Conservation (phyloP, 1,140 invertebrate genomes). For the Heliconius melpomene region DNA sequence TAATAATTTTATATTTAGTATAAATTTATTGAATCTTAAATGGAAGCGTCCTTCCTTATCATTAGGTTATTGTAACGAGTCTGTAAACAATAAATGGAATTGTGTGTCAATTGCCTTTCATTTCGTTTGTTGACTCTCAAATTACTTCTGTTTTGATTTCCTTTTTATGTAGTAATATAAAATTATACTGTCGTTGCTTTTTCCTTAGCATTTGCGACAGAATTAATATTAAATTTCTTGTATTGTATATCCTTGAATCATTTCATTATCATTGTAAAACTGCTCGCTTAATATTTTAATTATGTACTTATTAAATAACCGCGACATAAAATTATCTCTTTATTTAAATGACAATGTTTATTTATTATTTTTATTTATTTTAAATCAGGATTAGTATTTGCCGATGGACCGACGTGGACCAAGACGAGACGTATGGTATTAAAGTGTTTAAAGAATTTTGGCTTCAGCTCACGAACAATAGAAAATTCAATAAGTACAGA, state of each 20-base stretch:
- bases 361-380: neutral
- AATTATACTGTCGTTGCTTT: neutral
- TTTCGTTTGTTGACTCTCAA: neutral
- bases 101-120: constrained; percentile 15
- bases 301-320: too few species aligned
- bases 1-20: neutral
- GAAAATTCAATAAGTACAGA: constrained; percentile 83
- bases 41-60: neutral
- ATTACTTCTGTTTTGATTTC: neutral
- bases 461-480: constrained; percentile 83
- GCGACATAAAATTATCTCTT: too few species aligned
- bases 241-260: too few species aligned
- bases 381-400: constrained; percentile 83
- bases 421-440: constrained; percentile 83
- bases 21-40: neutral
- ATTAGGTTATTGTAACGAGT: neutral
- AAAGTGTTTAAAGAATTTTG: constrained; percentile 83
- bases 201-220: too few species aligned
- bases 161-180: neutral
- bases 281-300: neutral
- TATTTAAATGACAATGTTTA: neutral
- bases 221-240: too few species aligned
- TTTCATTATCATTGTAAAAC: too few species aligned
- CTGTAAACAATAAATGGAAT: constrained; percentile 4
- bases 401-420: constrained; percentile 83